Evolutionary conservation across 2,888 invertebrate species (phyloP).

Genomic region (Tetropium fuscum): DNA sequence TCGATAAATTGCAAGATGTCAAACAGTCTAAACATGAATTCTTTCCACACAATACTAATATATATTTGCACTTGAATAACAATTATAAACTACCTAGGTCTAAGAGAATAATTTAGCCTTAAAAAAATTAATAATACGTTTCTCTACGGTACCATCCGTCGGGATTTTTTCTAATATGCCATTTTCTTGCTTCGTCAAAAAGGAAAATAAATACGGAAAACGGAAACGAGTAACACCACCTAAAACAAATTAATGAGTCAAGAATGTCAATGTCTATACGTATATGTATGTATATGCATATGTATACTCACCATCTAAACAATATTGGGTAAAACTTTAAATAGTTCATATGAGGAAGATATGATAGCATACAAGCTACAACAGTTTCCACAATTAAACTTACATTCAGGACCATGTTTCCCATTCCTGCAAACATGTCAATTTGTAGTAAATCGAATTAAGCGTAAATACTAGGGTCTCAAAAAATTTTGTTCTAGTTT

Average conservation of each 20-base stretch:
- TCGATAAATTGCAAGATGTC: no score
- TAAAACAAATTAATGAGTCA: no score
- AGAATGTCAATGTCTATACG: no score
- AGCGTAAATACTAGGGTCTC: no score
- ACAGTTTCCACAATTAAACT: slow-evolving; percentile 74
- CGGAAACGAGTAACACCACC: slow-evolving; percentile 73
- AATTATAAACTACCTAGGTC: slow-evolving; percentile 3
- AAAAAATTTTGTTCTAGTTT: neutral
- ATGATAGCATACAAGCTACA: slow-evolving; percentile 76
- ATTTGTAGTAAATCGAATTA: no score
- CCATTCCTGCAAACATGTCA: slow-evolving; percentile 73
- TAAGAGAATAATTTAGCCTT: slow-evolving; percentile 1
- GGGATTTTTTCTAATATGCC: slow-evolving; percentile 76
- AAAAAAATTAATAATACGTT: slow-evolving; percentile 75
- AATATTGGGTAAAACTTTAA: slow-evolving; percentile 77
- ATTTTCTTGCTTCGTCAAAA: slow-evolving; percentile 83
- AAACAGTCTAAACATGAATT: neutral
- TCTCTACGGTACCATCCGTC: slow-evolving; percentile 81
- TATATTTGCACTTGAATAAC: slow-evolving; percentile 2
- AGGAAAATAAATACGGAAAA: slow-evolving; percentile 82
- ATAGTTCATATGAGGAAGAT: slow-evolving; percentile 73
- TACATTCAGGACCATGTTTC: slow-evolving; percentile 73
- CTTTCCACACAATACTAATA: neutral
- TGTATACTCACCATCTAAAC: slow-evolving; percentile 69
- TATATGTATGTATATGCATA: no score